These are phyloP conservation scores for Bufotes viridis DNA, from an alignment of 2,797 vertebrate genomes.

Conservation along the genomic window DNA sequence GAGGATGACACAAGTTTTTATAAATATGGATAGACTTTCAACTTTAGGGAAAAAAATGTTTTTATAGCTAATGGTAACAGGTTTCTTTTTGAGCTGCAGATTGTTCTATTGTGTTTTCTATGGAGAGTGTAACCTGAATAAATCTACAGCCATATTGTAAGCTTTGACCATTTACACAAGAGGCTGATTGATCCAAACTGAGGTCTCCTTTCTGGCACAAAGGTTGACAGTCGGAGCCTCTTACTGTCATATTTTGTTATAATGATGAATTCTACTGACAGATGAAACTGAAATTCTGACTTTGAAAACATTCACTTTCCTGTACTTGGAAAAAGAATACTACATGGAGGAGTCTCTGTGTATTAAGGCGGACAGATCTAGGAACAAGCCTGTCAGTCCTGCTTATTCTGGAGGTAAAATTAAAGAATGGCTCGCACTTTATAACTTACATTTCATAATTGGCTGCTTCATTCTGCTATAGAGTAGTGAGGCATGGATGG, in stretches of 20 bases:
- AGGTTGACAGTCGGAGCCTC: not conserved
- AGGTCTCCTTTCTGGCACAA: conserved; percentile 4
- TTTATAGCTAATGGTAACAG: not conserved
- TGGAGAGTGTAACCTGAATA: not conserved
- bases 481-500: too few species aligned
- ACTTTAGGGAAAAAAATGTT: not conserved
- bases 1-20: not conserved
- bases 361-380: conserved; percentile 23
- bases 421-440: not conserved
- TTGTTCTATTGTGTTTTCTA: not conserved
- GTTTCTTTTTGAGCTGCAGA: not conserved
- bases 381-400: not conserved
- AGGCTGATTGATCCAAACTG: not conserved
- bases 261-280: conserved; percentile 14
- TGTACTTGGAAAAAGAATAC: not conserved
- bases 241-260: conserved; percentile 12
- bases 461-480: not conserved
- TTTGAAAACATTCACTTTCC: conserved; percentile 21
- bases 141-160: not conserved
- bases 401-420: not conserved
- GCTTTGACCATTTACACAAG: not conserved
- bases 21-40: not conserved
- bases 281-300: conserved; percentile 1
- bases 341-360: not conserved
- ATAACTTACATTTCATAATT: not conserved